Conservation (phyloP, 2,888 invertebrate genomes). For the Tachina grossa region DNA sequence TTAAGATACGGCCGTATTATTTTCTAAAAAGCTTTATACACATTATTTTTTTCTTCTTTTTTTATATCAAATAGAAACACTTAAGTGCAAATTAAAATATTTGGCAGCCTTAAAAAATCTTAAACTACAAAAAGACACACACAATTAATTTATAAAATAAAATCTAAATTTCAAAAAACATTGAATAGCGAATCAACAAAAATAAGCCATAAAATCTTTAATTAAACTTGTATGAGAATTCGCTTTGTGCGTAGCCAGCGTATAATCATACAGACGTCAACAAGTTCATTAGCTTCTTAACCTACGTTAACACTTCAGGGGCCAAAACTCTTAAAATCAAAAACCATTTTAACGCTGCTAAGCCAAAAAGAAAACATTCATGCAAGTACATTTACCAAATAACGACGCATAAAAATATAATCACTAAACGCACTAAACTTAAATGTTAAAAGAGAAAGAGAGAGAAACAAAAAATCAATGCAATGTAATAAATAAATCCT, state of each 20-base stretch:
- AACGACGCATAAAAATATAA: neutral
- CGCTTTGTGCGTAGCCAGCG: neutral
- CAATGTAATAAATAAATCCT: conserved; percentile 68
- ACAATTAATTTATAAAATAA: conserved; percentile 39
- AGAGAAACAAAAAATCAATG: neutral
- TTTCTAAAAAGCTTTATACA: no score
- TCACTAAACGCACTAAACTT: conserved; percentile 1
- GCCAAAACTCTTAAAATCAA: conserved; percentile 54
- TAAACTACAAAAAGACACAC: conserved; percentile 20
- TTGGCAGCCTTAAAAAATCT: conserved; percentile 56
- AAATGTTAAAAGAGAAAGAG: neutral
- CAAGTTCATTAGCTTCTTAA: conserved; percentile 81
- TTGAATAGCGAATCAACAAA: neutral
- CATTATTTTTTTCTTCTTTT: no score
- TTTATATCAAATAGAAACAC: no score
- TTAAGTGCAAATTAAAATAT: conserved; percentile 25
- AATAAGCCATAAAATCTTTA: conserved; percentile 38
- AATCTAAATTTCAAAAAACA: conserved; percentile 2
- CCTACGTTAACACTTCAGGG: conserved; percentile 74
- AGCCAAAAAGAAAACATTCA: neutral
- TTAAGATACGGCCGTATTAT: no score
- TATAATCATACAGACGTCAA: conserved; percentile 74
- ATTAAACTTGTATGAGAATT: conserved; percentile 18
- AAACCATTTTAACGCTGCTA: conserved; percentile 17
- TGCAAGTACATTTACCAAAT: neutral